Evolutionary conservation across 2,888 invertebrate species (phyloP).

Genomic region (Thera obeliscata): DNA sequence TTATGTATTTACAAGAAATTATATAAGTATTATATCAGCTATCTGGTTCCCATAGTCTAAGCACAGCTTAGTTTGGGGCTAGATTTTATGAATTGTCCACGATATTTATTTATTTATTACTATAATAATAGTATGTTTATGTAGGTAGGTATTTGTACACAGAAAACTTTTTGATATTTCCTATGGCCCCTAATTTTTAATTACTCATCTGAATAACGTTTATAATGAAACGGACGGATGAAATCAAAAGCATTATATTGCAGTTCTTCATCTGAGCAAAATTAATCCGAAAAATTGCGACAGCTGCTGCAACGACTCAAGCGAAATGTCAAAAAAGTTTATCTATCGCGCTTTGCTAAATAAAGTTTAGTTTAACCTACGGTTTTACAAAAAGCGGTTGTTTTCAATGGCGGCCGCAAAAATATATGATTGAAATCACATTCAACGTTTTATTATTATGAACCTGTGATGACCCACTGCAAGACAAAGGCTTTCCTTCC

Average conservation of each 20-base stretch:
- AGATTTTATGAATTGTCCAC: too few species aligned
- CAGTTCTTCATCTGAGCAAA: constrained; percentile 69
- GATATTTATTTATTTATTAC: neutral
- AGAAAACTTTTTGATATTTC: constrained; percentile 19
- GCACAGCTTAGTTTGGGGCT: too few species aligned
- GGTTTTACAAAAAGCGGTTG: neutral
- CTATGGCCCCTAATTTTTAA: constrained; percentile 40
- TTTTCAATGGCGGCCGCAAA: neutral
- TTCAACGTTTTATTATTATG: too few species aligned
- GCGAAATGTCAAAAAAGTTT: constrained; percentile 71
- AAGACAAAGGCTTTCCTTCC: too few species aligned
- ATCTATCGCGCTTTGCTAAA: constrained; percentile 71
- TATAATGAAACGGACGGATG: constrained; percentile 61
- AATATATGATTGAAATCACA: neutral
- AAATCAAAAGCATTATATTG: constrained; percentile 71
- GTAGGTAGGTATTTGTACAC: neutral
- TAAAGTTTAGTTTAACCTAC: constrained; percentile 68
- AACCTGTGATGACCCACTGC: too few species aligned
- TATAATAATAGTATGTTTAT: constrained; percentile 6
- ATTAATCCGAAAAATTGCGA: constrained; percentile 71
- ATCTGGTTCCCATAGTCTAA: too few species aligned
- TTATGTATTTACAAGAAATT: too few species aligned
- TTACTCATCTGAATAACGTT: constrained; percentile 50
- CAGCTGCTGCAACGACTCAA: constrained; percentile 69
- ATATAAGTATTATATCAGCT: too few species aligned